phyloP scores from a whole-genome alignment of 1,140 invertebrate genomes.

The Portunus trituberculatus region DNA sequence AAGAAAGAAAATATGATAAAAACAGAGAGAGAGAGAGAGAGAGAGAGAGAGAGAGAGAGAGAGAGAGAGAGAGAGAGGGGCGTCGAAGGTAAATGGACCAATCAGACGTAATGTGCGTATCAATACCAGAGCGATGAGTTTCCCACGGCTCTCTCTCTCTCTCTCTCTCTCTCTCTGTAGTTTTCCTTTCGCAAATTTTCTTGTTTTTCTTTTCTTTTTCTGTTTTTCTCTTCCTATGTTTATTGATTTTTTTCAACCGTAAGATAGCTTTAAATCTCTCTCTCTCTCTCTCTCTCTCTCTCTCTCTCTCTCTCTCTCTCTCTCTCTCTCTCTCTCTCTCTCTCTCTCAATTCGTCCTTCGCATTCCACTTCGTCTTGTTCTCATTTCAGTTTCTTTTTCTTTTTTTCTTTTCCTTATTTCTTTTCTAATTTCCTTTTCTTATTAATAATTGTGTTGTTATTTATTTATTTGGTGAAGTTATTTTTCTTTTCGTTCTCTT shows the following conservation, averaged over 20 bases:
- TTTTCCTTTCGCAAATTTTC: background rate
- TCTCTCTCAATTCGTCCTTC: too few relatives aligned
- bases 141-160: slow-evolving; percentile 40
- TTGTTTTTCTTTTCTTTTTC: background rate
- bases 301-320: slow-evolving; percentile 52
- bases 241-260: too few relatives aligned
- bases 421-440: too few relatives aligned
- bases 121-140: slow-evolving; percentile 27
- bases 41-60: background rate
- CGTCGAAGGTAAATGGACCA: slow-evolving; percentile 29
- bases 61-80: background rate
- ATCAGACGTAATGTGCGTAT: slow-evolving; percentile 39
- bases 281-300: slow-evolving; percentile 49
- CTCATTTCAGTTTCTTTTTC: too few relatives aligned
- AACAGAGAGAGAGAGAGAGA: slow-evolving; percentile 12
- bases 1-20: too few relatives aligned
- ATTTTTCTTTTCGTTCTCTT: too few relatives aligned
- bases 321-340: slow-evolving; percentile 36
- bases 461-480: too few relatives aligned
- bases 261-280: too few relatives aligned
- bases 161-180: slow-evolving; percentile 45
- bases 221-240: too few relatives aligned
- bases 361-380: too few relatives aligned
- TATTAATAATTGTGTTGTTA: too few relatives aligned
- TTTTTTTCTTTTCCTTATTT: too few relatives aligned